phyloP scores from a whole-genome alignment of 2,888 invertebrate genomes.

The Diplolepis rosae region DNA sequence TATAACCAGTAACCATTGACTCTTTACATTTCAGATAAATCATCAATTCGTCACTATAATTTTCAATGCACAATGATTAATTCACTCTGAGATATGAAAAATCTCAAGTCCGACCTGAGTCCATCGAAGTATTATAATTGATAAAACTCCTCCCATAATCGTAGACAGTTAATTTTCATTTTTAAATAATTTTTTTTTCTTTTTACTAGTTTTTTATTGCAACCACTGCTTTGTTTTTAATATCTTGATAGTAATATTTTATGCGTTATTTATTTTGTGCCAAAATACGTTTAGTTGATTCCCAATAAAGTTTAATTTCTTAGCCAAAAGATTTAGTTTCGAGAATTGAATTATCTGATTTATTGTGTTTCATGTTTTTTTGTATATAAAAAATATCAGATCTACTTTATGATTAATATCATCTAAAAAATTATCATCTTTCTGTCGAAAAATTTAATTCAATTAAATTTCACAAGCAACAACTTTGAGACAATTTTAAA shows the following conservation, averaged over 20 bases:
- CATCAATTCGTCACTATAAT: not conserved
- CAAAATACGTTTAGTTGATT: constrained; percentile 60
- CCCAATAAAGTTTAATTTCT: constrained; percentile 56
- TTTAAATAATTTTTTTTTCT: no score
- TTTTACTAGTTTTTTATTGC: constrained; percentile 50
- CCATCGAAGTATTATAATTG: not conserved
- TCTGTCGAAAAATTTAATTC: no score
- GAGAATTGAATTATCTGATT: not conserved
- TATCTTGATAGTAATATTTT: constrained; percentile 47
- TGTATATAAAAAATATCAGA: no score
- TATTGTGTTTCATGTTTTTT: constrained; percentile 45
- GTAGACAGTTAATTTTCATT: not conserved
- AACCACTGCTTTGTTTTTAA: constrained; percentile 50
- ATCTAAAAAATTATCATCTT: no score
- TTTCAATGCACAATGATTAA: not conserved
- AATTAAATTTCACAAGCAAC: no score
- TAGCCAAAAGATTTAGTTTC: constrained; percentile 49
- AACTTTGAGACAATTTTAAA: no score
- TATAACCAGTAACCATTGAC: no score
- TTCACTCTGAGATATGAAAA: not conserved
- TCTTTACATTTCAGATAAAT: not conserved
- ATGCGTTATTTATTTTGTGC: constrained; percentile 46
- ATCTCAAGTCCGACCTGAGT: not conserved
- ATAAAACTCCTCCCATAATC: not conserved
- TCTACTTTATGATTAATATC: no score